Percentiles rank a stretch among this genome's conserved stretches.
These are phyloP conservation scores for Mobula birostris DNA, from an alignment of 2,113 vertebrate genomes.

Conservation along the genomic window DNA sequence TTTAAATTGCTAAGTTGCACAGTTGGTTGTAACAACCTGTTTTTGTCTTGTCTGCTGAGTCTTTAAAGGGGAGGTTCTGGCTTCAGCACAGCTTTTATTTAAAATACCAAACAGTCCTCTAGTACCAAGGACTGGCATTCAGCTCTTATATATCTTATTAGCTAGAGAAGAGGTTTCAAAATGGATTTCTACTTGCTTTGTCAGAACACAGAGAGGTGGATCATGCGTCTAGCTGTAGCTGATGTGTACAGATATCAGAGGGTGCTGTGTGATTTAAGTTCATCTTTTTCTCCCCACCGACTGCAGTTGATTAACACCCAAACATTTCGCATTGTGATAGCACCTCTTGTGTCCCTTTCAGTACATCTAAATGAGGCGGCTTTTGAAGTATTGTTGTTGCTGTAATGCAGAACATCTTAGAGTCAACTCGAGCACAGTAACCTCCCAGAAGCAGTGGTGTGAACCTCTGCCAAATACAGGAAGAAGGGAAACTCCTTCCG, in stretches of 20 bases:
- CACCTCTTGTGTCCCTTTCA: no score
- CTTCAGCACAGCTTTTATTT: neutral
- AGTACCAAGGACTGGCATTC: neutral
- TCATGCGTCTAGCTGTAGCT: neutral
- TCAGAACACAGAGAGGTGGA: neutral
- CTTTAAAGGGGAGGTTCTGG: slow-evolving; percentile 22
- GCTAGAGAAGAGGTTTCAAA: neutral
- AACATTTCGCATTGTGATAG: no score
- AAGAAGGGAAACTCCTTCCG: no score
- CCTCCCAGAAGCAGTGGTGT: no score
- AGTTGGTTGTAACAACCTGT: neutral
- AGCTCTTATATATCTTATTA: neutral
- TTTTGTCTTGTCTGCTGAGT: neutral
- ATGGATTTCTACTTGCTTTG: neutral
- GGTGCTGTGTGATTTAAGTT: neutral
- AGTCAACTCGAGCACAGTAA: no score
- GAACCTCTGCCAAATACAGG: no score
- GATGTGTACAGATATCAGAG: neutral
- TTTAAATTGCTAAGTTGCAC: slow-evolving; percentile 7
- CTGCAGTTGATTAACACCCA: neutral
- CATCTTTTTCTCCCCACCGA: neutral
- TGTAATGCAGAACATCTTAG: no score
- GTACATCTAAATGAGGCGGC: no score
- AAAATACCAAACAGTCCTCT: slow-evolving; percentile 10
- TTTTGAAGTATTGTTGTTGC: no score